Base-by-base conservation (phyloP, 2,113 vertebrate genomes). In the Rutilus rutilus region DNA sequence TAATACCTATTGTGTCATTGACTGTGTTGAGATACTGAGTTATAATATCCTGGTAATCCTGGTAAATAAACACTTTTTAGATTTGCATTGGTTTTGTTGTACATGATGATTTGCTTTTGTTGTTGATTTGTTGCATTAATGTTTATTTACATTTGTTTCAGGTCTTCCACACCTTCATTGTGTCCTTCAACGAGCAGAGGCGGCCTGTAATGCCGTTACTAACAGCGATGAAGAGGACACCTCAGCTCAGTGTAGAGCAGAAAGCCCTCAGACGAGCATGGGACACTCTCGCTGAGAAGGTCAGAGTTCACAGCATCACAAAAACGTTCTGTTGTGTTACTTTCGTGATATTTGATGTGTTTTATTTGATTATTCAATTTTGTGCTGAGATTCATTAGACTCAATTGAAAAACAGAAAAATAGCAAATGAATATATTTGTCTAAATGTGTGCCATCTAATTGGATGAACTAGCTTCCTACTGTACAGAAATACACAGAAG, bases 131-230 rank as follows among this genome's bases (percentile, higher is more conserved):
- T 19, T 67, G 2, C 76, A 52, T 69, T 33, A 79, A 62, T 83
- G 17, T 45, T 23, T 6, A 9, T 19, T 50, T 7, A 33, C 23
- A 42, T 78, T 47, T 60, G 17, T 65, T 42, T 3, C 91, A 99
- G 98, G 96, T 96, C 50, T 96, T 97, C 89, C 94, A 97, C 52
- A 96, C 96, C 15, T 99, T 98, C 65, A 88, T 96, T 92, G 96
- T 96, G 86, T 95, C 94, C 15, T 96, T 99, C 88, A 95, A 94
- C 19, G 95, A 97, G 91, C 97, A 93, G 87, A 96, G 97, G 11
- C 93, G 92, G 0, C 76, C 92, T 8, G 96, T 97, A 89, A 88
- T 96, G 93, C 95, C 96, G 0, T 30, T 97, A 33, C 78, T 98
- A 86, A 93, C 94, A 0, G 91, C 93, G 1, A 96, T 94, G 93